Conservation (phyloP, 2,888 invertebrate genomes). For the Ochropleura leucogaster region DNA sequence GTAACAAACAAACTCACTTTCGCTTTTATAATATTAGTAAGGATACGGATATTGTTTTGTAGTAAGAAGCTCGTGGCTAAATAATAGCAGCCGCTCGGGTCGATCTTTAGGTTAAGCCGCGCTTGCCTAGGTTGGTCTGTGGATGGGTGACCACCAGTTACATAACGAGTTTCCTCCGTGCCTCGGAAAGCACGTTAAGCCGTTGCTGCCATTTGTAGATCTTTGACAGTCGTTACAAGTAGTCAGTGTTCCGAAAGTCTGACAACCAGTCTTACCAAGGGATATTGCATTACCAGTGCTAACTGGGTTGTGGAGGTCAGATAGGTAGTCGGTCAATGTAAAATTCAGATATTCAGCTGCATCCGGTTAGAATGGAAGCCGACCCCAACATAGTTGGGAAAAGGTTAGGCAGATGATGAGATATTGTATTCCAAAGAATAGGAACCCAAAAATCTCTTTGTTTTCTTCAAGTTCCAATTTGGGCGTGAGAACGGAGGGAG, state of each 20-base stretch:
- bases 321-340: background rate
- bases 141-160: background rate
- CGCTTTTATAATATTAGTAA: too few relatives aligned
- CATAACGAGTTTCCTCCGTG: background rate
- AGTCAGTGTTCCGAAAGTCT: background rate
- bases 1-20: too few relatives aligned
- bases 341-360: background rate
- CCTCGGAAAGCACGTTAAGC: background rate
- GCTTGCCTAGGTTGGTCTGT: background rate
- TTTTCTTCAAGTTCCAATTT: conserved; percentile 1
- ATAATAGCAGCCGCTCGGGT: background rate
- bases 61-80: background rate
- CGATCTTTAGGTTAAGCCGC: background rate
- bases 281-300: background rate
- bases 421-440: background rate
- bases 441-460: background rate
- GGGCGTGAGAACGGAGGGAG: conserved; percentile 7
- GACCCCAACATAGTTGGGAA: background rate
- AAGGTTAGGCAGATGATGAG: too few relatives aligned
- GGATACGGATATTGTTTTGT: too few relatives aligned
- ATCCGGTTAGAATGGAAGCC: background rate
- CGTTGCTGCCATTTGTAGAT: background rate
- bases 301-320: background rate
- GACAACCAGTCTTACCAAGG: background rate
- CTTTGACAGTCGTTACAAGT: background rate